Percentiles rank a stretch among this genome's conserved stretches.
Conservation (phyloP, 1,140 invertebrate species). For the Chrysopa pallens region DNA sequence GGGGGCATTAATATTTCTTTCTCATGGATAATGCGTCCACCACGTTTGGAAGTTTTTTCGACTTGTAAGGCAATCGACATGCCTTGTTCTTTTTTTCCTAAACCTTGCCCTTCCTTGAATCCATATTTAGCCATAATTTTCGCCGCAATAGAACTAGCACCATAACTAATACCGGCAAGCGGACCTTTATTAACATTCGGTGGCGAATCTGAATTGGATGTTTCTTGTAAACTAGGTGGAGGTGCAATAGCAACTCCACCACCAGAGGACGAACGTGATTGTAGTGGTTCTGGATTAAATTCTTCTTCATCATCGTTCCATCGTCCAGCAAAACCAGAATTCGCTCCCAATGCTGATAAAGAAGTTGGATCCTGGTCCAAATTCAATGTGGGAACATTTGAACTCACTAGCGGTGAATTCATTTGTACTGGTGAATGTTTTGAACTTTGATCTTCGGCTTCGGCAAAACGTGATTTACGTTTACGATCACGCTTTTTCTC, state of each 20-base stretch:
- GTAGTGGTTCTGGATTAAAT: conserved; percentile 19
- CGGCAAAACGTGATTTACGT: conserved; percentile 35
- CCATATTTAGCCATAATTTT: conserved; percentile 99
- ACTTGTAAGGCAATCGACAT: conserved; percentile 92
- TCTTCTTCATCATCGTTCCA: conserved; percentile 35
- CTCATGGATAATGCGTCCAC: conserved; percentile 93
- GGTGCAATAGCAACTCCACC: conserved; percentile 72
- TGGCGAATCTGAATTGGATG: conserved; percentile 30
- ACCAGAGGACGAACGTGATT: conserved; percentile 26
- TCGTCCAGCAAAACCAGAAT: conserved; percentile 19
- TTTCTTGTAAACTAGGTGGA: conserved; percentile 61
- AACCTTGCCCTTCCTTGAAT: conserved; percentile 94
- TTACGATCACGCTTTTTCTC: conserved; percentile 30
- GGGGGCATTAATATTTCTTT: conserved; percentile 58
- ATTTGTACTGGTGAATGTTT: conserved; percentile 13
- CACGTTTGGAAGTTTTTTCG: conserved; percentile 92
- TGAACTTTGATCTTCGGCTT: conserved; percentile 30
- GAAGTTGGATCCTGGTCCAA: background rate
- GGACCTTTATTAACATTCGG: conserved; percentile 10
- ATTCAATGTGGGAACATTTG: background rate
- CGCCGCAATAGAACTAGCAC: conserved; percentile 65
- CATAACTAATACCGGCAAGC: conserved; percentile 26
- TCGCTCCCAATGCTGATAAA: background rate
- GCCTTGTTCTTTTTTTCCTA: conserved; percentile 94
- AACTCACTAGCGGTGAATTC: background rate